phyloP scores from a whole-genome alignment of 2,888 invertebrate species.

The Apamea sordens region DNA sequence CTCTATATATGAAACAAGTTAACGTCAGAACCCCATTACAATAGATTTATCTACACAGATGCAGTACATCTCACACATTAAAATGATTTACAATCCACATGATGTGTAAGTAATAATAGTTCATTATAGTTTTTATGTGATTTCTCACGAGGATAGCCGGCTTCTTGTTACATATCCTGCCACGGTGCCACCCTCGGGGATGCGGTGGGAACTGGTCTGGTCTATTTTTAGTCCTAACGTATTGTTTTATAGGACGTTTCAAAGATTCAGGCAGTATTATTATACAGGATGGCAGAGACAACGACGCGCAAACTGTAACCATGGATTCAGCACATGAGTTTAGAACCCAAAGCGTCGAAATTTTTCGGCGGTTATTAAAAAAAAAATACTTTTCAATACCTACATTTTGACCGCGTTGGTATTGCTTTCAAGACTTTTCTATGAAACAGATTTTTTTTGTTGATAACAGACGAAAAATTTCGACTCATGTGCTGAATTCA shows the following conservation, averaged over 20 bases:
- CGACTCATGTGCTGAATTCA: too few species aligned
- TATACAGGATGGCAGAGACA: neutral
- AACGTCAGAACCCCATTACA: neutral
- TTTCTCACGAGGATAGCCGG: constrained; percentile 64
- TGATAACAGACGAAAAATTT: too few species aligned
- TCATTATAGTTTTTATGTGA: constrained; percentile 55
- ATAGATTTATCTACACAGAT: constrained; percentile 18
- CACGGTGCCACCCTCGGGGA: constrained; percentile 43
- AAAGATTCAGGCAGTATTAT: neutral
- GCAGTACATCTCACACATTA: constrained; percentile 22
- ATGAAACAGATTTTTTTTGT: too few species aligned
- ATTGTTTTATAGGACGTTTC: neutral
- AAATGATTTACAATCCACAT: constrained; percentile 47
- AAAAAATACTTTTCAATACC: too few species aligned
- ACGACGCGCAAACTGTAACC: too few species aligned
- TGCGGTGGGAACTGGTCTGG: constrained; percentile 55
- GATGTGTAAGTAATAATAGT: constrained; percentile 38
- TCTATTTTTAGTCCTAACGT: constrained; percentile 60
- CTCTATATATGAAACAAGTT: neutral
- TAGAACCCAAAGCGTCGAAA: too few species aligned
- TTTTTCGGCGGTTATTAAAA: too few species aligned
- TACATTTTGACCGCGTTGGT: too few species aligned
- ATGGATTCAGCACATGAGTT: too few species aligned
- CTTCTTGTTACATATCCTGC: constrained; percentile 64
- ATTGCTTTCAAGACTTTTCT: too few species aligned